These are phyloP conservation scores for Drosophila lacicola DNA, from an alignment of 2,888 invertebrate species.

Conservation along the genomic window DNA sequence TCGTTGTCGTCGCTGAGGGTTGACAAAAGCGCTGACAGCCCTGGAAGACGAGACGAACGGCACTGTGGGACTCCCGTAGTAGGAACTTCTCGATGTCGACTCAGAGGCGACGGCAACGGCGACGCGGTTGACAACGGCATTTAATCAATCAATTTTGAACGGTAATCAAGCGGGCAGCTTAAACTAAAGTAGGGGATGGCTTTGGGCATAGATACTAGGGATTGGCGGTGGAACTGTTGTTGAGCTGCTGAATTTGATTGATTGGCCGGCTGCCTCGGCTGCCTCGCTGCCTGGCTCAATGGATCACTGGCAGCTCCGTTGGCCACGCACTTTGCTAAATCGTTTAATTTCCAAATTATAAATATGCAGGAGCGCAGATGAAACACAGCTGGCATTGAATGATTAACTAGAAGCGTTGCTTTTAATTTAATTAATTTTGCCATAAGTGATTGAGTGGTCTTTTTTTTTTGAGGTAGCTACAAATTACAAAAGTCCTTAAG, in stretches of 20 bases:
- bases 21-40: constrained; percentile 77
- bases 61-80: constrained; percentile 12
- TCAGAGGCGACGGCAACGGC: neutral
- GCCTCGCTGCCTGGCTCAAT: constrained; percentile 53
- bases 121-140: constrained; percentile 70
- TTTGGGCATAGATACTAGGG: constrained; percentile 22
- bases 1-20: constrained; percentile 44
- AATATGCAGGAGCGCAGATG: constrained; percentile 46
- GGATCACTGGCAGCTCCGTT: constrained; percentile 57
- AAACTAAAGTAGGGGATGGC: constrained; percentile 75
- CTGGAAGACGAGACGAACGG: constrained; percentile 28
- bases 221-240: constrained; percentile 26
- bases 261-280: constrained; percentile 46
- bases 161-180: constrained; percentile 79
- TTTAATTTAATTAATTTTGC: constrained; percentile 69
- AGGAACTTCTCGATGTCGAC: neutral
- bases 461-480: neutral
- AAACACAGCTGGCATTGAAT: constrained; percentile 65
- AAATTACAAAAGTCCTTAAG: neutral
- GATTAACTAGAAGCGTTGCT: constrained; percentile 64
- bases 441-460: constrained; percentile 11
- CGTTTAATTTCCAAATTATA: constrained; percentile 78
- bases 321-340: constrained; percentile 55
- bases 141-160: constrained; percentile 81
- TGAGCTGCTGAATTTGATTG: constrained; percentile 67